Percentiles rank a stretch among this genome's conserved stretches.
Evolutionary conservation across 2,113 vertebrate genomes (phyloP).

Genomic region (Antidorcas marsupialis): DNA sequence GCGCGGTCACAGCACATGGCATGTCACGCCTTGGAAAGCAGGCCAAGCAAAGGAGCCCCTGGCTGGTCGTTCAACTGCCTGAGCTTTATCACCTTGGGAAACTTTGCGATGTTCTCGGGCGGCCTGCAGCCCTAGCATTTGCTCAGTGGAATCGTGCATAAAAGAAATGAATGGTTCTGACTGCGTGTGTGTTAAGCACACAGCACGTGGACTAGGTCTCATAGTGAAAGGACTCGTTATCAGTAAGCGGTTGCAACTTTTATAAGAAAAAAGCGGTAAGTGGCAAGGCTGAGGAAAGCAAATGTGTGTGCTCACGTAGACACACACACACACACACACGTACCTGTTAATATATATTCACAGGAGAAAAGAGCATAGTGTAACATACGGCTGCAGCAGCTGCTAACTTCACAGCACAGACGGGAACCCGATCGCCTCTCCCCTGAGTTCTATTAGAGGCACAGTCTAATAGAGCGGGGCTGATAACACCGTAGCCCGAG

Average conservation of each 20-base stretch:
- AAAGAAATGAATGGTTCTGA: background rate
- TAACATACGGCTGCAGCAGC: background rate
- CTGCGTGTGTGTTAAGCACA: rapidly evolving
- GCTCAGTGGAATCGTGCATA: background rate
- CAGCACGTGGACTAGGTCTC: rapidly evolving
- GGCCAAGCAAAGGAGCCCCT: rapidly evolving
- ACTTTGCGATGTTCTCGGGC: background rate
- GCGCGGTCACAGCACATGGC: rapidly evolving
- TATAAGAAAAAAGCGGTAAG: background rate
- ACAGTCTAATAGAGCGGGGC: rapidly evolving
- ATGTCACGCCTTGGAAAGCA: too few species aligned
- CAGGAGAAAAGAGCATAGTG: background rate
- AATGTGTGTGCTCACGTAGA: rapidly evolving
- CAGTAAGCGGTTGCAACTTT: background rate
- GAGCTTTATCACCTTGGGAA: background rate
- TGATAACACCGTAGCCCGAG: rapidly evolving
- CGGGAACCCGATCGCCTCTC: rapidly evolving
- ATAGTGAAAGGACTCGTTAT: rapidly evolving
- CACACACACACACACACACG: background rate
- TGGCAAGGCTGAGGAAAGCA: background rate
- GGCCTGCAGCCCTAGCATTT: too few species aligned
- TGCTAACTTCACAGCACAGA: background rate
- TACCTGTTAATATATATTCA: background rate
- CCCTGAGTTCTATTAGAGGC: background rate
- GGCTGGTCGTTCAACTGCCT: rapidly evolving